Base-by-base conservation (phyloP, 2,888 invertebrate genomes). In the Hirtodrosophila cameraria region DNA sequence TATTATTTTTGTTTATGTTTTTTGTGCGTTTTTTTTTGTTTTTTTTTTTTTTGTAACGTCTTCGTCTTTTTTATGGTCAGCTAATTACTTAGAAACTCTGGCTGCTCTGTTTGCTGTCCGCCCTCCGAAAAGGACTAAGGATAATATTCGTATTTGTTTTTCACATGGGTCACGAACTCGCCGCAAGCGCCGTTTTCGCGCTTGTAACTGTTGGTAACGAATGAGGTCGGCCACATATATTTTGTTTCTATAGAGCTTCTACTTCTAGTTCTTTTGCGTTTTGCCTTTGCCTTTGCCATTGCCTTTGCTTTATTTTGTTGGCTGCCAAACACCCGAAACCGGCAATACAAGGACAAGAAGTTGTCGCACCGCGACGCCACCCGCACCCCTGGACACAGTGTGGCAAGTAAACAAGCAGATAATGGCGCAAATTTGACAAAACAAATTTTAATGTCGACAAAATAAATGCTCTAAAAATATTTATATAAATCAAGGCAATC, bases 201-300 rank as follows among this genome's bases (percentile, higher is more conserved):
- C 75, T 75, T 70, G 77, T 83, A 87, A 77, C 87, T 78, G 72
- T 69, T 77, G 80, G 84, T 72, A 80, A 85, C 84, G 84, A 87
- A 85, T 87, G 86, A 86, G 86, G 70, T 79, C 74, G 70, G 54
- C 53, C 74, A 65, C 82, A 68, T 71, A 8, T 23, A 78, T 68
- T 80, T 68, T 67, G 86, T 83, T 86, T 67, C 85, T 83, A 83
- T 86, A 86, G 82, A 59, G 69, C 70, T 78, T 59, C 63, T 71
- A 65, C 66, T 41, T 62, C 59, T 53, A 11, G 33, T 49, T 16
- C 57, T 59, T 60, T 36, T 57, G n/a, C n/a, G n/a, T n/a, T 45
- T 38, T 63, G 49, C 46, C 52, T 63, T 69, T 53, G 58, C 31
- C 53, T 63, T 74, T 60, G 55, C 42, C 5, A 50, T 28, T 57